These are phyloP conservation scores for Andricus quercusramuli DNA, from an alignment of 2,888 invertebrate species.

Conservation along the genomic window DNA sequence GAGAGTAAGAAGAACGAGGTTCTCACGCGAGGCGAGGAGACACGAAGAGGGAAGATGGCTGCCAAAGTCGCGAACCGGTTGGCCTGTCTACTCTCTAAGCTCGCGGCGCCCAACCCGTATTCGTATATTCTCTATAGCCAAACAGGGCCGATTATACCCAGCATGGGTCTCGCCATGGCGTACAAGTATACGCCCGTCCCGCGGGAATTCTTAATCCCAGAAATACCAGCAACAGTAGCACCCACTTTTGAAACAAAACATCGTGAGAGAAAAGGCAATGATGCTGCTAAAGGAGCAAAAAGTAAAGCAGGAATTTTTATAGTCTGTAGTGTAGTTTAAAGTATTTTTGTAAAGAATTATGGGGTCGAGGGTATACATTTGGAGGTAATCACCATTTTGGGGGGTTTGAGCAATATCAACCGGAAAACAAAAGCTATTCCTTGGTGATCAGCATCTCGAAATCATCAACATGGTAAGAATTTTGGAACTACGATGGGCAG, in stretches of 20 bases:
- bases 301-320: conserved; percentile 29
- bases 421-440: too few relatives aligned
- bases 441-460: too few relatives aligned
- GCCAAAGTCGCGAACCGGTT: conserved; percentile 76
- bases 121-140: conserved; percentile 48
- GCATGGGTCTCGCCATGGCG: conserved; percentile 39
- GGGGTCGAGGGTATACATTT: neutral
- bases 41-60: conserved; percentile 74
- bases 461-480: too few relatives aligned
- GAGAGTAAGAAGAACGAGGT: conserved; percentile 64
- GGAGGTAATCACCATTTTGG: conserved; percentile 21
- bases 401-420: neutral
- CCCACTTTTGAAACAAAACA: conserved; percentile 40
- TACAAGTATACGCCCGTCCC: conserved; percentile 29
- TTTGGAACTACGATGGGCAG: too few relatives aligned
- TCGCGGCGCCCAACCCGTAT: conserved; percentile 58
- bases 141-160: conserved; percentile 56
- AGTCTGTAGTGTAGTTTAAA: conserved; percentile 1
- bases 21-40: conserved; percentile 67
- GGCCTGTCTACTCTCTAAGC: conserved; percentile 72
- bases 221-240: conserved; percentile 40
- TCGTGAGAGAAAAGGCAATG: conserved; percentile 34
- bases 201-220: conserved; percentile 36
- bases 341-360: conserved; percentile 21
- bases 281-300: conserved; percentile 5